These are phyloP conservation scores for Limnodromus scolopaceus DNA, from an alignment of 2,797 vertebrate species.

Conservation along the genomic window DNA sequence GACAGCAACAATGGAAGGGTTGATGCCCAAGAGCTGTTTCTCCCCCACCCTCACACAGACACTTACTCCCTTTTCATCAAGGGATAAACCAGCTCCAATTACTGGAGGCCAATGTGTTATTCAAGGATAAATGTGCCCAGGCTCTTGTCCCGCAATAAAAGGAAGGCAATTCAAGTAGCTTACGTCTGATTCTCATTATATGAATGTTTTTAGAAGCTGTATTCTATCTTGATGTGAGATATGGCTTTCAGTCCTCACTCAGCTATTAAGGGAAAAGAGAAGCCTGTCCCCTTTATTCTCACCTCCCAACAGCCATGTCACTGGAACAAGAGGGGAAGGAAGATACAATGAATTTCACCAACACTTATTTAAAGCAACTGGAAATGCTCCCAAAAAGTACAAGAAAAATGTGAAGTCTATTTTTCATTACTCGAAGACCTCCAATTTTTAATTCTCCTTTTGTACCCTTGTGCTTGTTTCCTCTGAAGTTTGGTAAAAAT, in stretches of 20 bases:
- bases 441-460: not conserved
- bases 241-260: not conserved
- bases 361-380: not conserved
- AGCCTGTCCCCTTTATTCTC: not conserved
- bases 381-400: not conserved
- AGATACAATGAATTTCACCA: not conserved
- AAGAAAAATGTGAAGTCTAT: not conserved
- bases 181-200: constrained; percentile 55
- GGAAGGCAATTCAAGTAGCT: constrained; percentile 48
- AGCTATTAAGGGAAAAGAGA: not conserved
- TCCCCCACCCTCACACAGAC: not conserved
- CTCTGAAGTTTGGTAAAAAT: not conserved
- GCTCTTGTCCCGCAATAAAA: constrained; percentile 31
- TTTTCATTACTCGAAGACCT: not conserved
- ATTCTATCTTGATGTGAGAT: not conserved
- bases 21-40: not conserved
- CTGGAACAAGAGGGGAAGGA: not conserved
- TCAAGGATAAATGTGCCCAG: constrained; percentile 42
- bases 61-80: constrained; percentile 45
- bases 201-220: constrained; percentile 1
- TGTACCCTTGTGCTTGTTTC: not conserved
- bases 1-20: constrained; percentile 35
- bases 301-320: not conserved
- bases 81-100: constrained; percentile 66
- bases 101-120: constrained; percentile 49